These are phyloP conservation scores for Diadegma fenestrale DNA, from an alignment of 2,888 invertebrate genomes.

Conservation along the genomic window DNA sequence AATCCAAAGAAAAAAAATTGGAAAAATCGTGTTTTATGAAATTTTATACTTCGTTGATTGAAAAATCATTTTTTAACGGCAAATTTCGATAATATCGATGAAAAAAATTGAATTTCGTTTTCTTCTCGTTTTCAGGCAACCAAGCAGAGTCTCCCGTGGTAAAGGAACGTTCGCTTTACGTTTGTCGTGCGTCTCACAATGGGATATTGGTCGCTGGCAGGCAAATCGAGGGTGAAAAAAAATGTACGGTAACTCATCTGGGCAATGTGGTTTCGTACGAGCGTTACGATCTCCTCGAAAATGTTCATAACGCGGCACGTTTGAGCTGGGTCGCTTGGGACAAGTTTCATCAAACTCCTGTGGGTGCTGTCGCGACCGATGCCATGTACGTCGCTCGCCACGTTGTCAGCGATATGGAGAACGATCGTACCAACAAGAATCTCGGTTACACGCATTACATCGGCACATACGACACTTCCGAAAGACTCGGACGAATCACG, in stretches of 20 bases:
- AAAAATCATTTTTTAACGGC: neutral
- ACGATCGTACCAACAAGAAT: constrained; percentile 55
- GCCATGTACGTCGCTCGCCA: constrained; percentile 85
- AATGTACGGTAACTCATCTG: constrained; percentile 88
- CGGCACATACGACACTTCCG: constrained; percentile 89
- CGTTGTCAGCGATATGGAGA: constrained; percentile 76
- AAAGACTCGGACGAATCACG: constrained; percentile 89
- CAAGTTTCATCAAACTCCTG: constrained; percentile 88
- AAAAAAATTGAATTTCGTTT: neutral
- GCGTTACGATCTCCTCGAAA: constrained; percentile 90
- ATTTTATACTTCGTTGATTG: neutral
- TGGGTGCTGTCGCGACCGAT: constrained; percentile 88
- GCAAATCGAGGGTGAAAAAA: constrained; percentile 87
- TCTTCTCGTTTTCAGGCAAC: constrained; percentile 61
- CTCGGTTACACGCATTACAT: constrained; percentile 87
- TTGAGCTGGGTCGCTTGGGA: constrained; percentile 92
- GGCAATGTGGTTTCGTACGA: constrained; percentile 87
- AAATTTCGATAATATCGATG: too few species aligned
- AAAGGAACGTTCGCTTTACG: constrained; percentile 86
- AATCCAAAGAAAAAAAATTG: neutral
- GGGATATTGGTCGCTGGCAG: constrained; percentile 91
- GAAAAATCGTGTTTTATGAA: too few species aligned
- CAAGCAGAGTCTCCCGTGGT: constrained; percentile 70
- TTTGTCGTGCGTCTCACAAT: constrained; percentile 91
- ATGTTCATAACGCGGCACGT: constrained; percentile 91